phyloP scores from a whole-genome alignment of 2,797 vertebrate genomes.

The Chaetodon trifasciatus region DNA sequence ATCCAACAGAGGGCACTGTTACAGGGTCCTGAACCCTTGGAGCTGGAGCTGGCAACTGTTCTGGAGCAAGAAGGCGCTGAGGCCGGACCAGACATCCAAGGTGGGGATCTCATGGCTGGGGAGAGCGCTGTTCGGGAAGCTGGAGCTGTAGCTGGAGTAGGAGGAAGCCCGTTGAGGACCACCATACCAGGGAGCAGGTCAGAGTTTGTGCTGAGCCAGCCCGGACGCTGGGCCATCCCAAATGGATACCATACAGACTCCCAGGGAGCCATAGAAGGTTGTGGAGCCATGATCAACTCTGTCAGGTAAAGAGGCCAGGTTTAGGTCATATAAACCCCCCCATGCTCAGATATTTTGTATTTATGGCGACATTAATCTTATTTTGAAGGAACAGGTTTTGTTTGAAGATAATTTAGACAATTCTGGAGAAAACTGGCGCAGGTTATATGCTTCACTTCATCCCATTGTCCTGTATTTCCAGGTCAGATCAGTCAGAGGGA shows the following conservation, averaged over 20 bases:
- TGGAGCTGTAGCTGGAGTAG: constrained; percentile 69
- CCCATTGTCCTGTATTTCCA: background rate
- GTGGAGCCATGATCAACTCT: constrained; percentile 89
- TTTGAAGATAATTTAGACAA: background rate
- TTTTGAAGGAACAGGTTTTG: background rate
- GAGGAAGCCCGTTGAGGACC: constrained; percentile 91
- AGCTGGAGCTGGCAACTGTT: constrained; percentile 88
- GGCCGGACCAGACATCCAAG: constrained; percentile 76
- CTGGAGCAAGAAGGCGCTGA: constrained; percentile 87
- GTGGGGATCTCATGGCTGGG: constrained; percentile 73
- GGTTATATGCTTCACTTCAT: background rate
- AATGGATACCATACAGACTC: constrained; percentile 91
- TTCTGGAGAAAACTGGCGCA: background rate
- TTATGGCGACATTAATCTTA: background rate
- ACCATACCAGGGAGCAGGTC: constrained; percentile 96
- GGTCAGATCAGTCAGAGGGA: background rate
- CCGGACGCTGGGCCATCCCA: constrained; percentile 88
- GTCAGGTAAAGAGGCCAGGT: constrained; percentile 86
- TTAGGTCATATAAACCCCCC: background rate
- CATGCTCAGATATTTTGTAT: background rate
- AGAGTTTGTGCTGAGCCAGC: constrained; percentile 92
- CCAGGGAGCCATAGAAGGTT: constrained; percentile 81
- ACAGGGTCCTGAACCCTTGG: constrained; percentile 90
- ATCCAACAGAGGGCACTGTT: constrained; percentile 94
- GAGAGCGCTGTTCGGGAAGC: constrained; percentile 65